Base-by-base conservation (phyloP, 2,888 invertebrate species). In the Tyria jacobaeae region DNA sequence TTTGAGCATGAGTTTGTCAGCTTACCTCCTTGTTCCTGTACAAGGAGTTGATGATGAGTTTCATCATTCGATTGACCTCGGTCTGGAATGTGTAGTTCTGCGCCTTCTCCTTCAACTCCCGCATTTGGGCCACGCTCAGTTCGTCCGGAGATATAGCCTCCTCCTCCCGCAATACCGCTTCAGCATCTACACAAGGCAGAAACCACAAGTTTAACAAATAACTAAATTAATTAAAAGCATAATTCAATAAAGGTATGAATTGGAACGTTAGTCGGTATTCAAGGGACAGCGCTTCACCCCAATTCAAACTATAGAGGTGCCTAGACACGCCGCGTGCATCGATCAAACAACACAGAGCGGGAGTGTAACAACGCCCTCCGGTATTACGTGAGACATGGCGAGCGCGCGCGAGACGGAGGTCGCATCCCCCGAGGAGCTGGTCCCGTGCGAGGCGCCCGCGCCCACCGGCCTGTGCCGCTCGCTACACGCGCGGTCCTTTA, bases 41-140 rank as follows among this genome's bases (percentile, higher is more conserved):
- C 10, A 99, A 95, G 10, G 99, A 99, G 94, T 99, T 99, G 88
- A 99, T 99, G 90, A 99, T 99, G 64, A 99, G 96, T 91, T 99
- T 99, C 99, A 99, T 99, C 99, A 99, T 99, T 63, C 99, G 97
- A 94, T 99, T 99, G 48, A 99, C 99, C 94, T 99, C 99, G 0
- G 99, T 99, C 94, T 99, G 98, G 95, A 99, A 99, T 31, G 96
- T 95, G 86, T 96, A 97, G 87, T 97, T 98, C 86, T 98, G 97
- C 1, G 99, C 96, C 84, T 96, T 97, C 52, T 98, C 98, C 66
- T 97, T 94, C 50, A 99, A 90, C 93, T 99, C 98, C 79, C 97
- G 98, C 87, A 99, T 94, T 92, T 99, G 98, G 21, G 99, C 97
- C 21, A 98, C 98, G 94, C 97, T 99, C 64, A 99, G 94, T 3